These are phyloP conservation scores for Pterocles gutturalis DNA, from an alignment of 2,113 vertebrate species.

Conservation along the genomic window DNA sequence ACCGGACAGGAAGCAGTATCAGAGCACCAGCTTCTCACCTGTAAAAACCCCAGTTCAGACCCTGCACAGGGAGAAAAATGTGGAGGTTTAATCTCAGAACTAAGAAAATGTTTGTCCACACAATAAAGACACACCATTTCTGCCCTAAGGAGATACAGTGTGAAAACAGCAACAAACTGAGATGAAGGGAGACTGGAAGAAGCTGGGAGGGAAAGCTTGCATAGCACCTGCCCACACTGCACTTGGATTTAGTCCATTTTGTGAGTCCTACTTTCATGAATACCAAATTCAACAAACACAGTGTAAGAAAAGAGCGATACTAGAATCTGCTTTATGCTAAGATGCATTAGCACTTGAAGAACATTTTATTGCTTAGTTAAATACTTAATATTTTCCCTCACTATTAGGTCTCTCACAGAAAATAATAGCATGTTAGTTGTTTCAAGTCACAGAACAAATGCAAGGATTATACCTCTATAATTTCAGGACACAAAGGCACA, in stretches of 20 bases:
- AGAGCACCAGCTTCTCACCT: neutral
- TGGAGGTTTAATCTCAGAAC: neutral
- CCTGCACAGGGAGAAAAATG: neutral
- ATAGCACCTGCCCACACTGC: constrained; percentile 3
- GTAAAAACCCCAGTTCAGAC: neutral
- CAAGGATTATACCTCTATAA: constrained; percentile 65
- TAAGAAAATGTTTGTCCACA: neutral
- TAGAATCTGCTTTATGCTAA: constrained; percentile 20
- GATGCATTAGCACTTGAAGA: neutral
- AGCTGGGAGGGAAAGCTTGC: neutral
- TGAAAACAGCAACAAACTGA: constrained; percentile 28
- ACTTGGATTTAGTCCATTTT: constrained; percentile 11
- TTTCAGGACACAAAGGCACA: constrained; percentile 66
- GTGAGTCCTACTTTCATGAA: neutral
- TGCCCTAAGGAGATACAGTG: neutral
- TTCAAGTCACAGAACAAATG: constrained; percentile 52
- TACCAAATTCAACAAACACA: neutral
- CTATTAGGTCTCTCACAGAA: neutral
- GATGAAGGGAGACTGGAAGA: neutral
- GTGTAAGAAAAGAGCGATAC: neutral
- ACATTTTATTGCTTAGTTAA: constrained; percentile 27
- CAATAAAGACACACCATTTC: neutral
- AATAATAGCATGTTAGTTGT: constrained; percentile 13
- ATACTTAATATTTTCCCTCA: constrained; percentile 9
- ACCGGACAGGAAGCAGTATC: neutral